A percentile compares a stretch with the other conserved stretches of the same genome.
Evolutionary conservation across 2,797 vertebrate genomes (phyloP).

Genomic region (Pyrocephalus nanus): DNA sequence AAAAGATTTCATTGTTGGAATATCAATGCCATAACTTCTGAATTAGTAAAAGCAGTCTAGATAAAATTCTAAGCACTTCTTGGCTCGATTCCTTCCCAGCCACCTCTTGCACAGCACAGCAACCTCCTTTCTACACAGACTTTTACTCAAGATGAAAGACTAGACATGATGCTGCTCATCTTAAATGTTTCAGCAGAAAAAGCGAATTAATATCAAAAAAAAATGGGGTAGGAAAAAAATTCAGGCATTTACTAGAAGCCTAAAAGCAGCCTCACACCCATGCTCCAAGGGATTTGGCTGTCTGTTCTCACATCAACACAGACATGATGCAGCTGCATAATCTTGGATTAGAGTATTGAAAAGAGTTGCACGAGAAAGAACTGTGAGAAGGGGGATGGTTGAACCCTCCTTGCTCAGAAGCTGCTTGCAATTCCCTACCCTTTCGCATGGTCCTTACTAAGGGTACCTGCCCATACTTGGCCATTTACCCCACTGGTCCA

Average conservation of each 20-base stretch:
- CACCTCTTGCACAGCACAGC: background rate
- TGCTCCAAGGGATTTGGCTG: background rate
- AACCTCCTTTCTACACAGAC: background rate
- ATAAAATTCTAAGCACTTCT: background rate
- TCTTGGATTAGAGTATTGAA: background rate
- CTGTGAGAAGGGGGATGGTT: background rate
- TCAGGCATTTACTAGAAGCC: background rate
- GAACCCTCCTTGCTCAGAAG: background rate
- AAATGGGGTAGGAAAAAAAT: background rate
- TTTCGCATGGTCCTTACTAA: background rate
- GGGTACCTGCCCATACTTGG: background rate
- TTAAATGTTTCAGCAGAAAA: background rate
- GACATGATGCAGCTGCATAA: background rate
- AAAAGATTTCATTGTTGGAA: background rate
- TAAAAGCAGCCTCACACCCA: background rate
- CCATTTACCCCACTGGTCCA: background rate
- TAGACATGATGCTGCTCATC: background rate
- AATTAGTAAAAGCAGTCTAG: background rate
- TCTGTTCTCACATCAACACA: fast-evolving
- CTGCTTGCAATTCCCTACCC: background rate
- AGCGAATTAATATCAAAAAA: background rate
- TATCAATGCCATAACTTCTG: background rate
- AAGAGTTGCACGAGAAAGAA: background rate
- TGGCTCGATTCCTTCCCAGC: background rate
- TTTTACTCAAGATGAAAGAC: background rate